Conservation (phyloP, 1,140 invertebrate species). For the Musca vetustissima region DNA sequence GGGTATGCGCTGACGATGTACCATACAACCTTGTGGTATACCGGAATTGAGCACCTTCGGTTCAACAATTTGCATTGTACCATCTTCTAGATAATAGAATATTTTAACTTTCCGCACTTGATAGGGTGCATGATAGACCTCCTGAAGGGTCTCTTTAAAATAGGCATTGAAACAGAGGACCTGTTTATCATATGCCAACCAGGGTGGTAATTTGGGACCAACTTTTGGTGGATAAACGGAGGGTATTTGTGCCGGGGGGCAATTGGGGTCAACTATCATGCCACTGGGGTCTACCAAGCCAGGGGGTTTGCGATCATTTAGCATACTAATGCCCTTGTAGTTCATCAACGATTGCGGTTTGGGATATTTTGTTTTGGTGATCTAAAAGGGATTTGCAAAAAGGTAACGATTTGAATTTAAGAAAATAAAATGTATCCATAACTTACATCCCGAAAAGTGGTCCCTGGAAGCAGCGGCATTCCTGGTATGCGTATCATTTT, state of each 20-base stretch:
- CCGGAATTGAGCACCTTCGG: constrained; percentile 74
- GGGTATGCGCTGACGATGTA: constrained; percentile 50
- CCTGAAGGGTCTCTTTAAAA: constrained; percentile 81
- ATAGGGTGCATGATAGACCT: constrained; percentile 67
- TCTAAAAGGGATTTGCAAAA: constrained; percentile 49
- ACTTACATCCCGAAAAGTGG: constrained; percentile 52
- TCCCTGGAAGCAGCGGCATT: constrained; percentile 50
- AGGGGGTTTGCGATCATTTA: constrained; percentile 44
- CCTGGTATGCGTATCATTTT: constrained; percentile 48
- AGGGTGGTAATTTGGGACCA: constrained; percentile 71
- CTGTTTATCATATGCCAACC: constrained; percentile 86
- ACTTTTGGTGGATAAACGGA: constrained; percentile 70
- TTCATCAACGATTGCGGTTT: constrained; percentile 50
- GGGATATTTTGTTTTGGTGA: constrained; percentile 61
- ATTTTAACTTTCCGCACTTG: constrained; percentile 80
- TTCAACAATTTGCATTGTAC: constrained; percentile 81
- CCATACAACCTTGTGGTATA: constrained; percentile 65
- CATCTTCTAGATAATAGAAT: constrained; percentile 89
- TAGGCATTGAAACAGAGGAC: constrained; percentile 82
- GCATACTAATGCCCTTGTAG: constrained; percentile 56
- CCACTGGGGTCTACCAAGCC: constrained; percentile 42
- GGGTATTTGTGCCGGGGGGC: constrained; percentile 54
- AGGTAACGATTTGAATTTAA: neutral
- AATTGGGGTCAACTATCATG: constrained; percentile 44
- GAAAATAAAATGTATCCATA: neutral